Evolutionary conservation across 2,113 vertebrate genomes (phyloP), one percentile per base, ranked within the genome.

Genomic region (Podiceps cristatus): DNA sequence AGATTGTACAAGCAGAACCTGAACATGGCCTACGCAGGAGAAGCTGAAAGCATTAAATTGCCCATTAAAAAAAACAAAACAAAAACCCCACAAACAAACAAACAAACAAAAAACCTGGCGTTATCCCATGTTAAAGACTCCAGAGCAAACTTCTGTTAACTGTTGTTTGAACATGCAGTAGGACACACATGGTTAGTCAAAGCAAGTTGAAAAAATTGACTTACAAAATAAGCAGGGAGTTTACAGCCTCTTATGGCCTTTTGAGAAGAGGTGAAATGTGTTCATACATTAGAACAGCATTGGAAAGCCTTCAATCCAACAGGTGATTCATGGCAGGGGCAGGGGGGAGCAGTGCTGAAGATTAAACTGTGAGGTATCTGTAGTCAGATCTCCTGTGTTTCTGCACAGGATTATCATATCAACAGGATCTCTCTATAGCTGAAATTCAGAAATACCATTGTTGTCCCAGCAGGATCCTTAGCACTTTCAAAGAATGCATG

Each of bases 101-200:
- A 37, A 37, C 37, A 37, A 37, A 37, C 37, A 37, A 37, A 37
- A 37, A 37, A 37, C 37, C 44, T 44, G 72, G 52, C 63, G 74
- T 92, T 88, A 86, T 66, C n/a, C 44, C 73, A 49, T 33, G 17
- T 85, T 85, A 91, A 93, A 93, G 56, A 68, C 76, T 95, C 40
- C 56, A 75, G 69, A 93, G 60, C 72, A 79, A 85, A 94, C 60
- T 94, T 79, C 83, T 92, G 35, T 88, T 93, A 60, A 11, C 52
- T 95, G 50, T 92, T 88, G 82, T 85, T 91, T 94, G 94, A 95
- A 88, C 77, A 85, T 95, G 88, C 85, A 88, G 64, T 90, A 82
- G 86, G 86, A 85, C 49, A 95, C 64, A 60, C 83, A 78, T 85
- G 93, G 69, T 87, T 96, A 95, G 88, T 72, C 83, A 68, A 44